phyloP scores from a whole-genome alignment of 2,797 vertebrate genomes.

The Scolopax bukidnonensis region DNA sequence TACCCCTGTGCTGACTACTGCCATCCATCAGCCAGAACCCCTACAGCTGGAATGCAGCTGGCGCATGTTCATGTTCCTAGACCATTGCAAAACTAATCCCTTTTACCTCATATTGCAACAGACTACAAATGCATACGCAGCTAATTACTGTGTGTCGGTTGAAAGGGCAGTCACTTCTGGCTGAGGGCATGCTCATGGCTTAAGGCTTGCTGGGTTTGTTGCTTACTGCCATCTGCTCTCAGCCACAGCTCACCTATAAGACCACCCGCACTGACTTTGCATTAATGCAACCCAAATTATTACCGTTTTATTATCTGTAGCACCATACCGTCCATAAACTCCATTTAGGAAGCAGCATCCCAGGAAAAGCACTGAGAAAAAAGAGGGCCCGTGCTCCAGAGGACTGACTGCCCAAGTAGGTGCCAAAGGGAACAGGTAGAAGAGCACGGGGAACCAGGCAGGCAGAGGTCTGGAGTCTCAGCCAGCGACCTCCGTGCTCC shows the following conservation, averaged over 20 bases:
- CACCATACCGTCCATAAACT: background rate
- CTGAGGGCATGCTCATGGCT: background rate
- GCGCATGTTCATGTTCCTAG: constrained; percentile 55
- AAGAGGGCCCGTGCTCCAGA: background rate
- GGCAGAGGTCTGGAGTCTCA: background rate
- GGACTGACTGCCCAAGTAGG: background rate
- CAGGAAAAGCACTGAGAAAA: background rate
- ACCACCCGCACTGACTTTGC: background rate
- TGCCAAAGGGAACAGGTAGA: background rate
- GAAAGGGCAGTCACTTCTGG: constrained; percentile 64
- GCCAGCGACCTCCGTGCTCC: background rate
- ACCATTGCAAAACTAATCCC: constrained; percentile 70
- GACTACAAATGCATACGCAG: constrained; percentile 63
- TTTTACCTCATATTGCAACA: constrained; percentile 74
- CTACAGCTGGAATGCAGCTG: constrained; percentile 70
- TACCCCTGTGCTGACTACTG: constrained; percentile 24
- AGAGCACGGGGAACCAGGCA: background rate
- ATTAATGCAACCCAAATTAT: background rate
- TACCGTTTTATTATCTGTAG: background rate
- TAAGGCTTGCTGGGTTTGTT: background rate
- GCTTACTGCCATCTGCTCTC: background rate
- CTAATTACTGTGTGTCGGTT: constrained; percentile 63
- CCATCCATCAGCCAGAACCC: constrained; percentile 59
- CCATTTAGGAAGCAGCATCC: background rate
- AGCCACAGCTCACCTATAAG: background rate